A percentile compares a stretch with the other conserved stretches of the same genome.
phyloP scores from a whole-genome alignment of 2,113 vertebrate genomes.

The Heliornis fulica region DNA sequence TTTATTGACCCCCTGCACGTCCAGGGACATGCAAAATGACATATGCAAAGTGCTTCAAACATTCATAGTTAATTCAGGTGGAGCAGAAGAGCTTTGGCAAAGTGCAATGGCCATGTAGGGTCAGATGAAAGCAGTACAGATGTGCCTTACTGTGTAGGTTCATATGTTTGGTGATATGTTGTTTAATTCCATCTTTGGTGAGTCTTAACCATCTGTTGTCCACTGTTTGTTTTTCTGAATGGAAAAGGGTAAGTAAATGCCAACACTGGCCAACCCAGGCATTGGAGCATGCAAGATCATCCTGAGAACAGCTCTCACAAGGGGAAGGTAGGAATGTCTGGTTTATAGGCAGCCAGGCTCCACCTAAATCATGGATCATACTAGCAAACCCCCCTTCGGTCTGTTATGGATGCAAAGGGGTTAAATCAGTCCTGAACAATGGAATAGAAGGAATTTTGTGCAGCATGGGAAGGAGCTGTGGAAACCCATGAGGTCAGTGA shows the following conservation, averaged over 20 bases:
- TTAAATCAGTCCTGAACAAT: not conserved
- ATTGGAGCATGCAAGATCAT: not conserved
- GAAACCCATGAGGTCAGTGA: not conserved
- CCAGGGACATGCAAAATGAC: not conserved
- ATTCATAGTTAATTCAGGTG: not conserved
- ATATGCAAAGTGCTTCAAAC: fast-evolving
- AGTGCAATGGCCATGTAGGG: not conserved
- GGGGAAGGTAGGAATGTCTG: not conserved
- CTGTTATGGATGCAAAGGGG: not conserved
- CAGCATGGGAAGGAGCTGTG: not conserved
- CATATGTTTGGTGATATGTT: not conserved
- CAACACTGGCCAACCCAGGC: not conserved
- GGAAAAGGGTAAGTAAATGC: not conserved
- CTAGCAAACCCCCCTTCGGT: not conserved
- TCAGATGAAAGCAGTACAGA: not conserved
- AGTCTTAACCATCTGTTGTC: not conserved
- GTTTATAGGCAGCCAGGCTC: not conserved
- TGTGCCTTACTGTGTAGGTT: not conserved
- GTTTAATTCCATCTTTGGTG: not conserved
- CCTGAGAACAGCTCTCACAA: not conserved
- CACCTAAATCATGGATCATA: not conserved
- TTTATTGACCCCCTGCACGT: not conserved
- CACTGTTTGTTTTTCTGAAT: not conserved
- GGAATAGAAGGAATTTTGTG: not conserved
- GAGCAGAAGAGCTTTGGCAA: not conserved